Conservation (phyloP, 1,140 invertebrate genomes). For the Sitodiplosis mosellana region DNA sequence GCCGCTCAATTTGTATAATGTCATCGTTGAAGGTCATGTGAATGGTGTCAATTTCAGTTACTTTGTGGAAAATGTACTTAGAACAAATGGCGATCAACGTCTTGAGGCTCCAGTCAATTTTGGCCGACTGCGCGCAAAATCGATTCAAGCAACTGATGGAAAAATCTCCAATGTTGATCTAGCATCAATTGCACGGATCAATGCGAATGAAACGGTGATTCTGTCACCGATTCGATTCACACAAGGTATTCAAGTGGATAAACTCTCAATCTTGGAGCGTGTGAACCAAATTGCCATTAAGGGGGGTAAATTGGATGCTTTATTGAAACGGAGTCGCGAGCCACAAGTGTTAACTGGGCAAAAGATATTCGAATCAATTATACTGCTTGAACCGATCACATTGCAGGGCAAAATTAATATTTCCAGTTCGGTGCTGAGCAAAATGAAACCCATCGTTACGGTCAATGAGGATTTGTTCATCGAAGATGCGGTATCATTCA, state of each 20-base stretch:
- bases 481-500: constrained; percentile 8
- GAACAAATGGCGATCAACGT: constrained; percentile 11
- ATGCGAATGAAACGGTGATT: neutral
- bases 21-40: constrained; percentile 8
- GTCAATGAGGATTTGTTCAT: constrained; percentile 17
- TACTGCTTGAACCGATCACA: constrained; percentile 22
- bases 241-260: constrained; percentile 17
- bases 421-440: constrained; percentile 17
- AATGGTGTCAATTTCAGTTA: constrained; percentile 14
- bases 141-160: constrained; percentile 9
- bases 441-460: constrained; percentile 23
- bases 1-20: no score
- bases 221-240: constrained; percentile 17
- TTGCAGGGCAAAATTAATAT: constrained; percentile 20
- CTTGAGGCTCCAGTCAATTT: constrained; percentile 12
- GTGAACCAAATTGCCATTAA: constrained; percentile 25
- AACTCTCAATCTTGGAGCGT: constrained; percentile 18
- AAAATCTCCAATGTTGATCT: constrained; percentile 12
- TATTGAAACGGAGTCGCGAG: constrained; percentile 15
- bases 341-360: constrained; percentile 22
- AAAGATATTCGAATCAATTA: constrained; percentile 24
- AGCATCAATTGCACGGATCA: neutral
- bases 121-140: constrained; percentile 7
- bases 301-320: constrained; percentile 22
- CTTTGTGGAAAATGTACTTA: constrained; percentile 15